These are phyloP conservation scores for Daphoenositta chrysoptera DNA, from an alignment of 2,113 vertebrate species.

Conservation along the genomic window DNA sequence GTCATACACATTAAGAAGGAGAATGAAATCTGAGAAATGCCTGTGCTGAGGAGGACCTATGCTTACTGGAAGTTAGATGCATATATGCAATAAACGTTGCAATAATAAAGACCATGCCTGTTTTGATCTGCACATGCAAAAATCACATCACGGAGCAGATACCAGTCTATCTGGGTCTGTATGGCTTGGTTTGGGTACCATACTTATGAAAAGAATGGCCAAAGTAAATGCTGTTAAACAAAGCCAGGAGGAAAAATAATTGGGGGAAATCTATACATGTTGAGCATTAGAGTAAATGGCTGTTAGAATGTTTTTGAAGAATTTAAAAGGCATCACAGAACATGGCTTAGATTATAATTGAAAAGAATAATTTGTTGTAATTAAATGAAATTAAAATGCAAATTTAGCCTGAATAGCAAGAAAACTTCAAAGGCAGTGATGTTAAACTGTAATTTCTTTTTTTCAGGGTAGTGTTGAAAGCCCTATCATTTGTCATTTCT, in stretches of 20 bases:
- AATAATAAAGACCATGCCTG: not conserved
- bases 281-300: not conserved
- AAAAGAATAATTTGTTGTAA: not conserved
- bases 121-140: not conserved
- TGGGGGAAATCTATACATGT: not conserved
- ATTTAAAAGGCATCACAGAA: not conserved
- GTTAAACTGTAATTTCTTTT: not conserved
- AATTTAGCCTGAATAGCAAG: not conserved
- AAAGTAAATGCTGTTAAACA: not conserved
- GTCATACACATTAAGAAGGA: not conserved
- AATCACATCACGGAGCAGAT: not conserved
- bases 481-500: not conserved
- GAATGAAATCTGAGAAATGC: not conserved
- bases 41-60: not conserved
- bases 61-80: not conserved
- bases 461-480: not conserved
- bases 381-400: not conserved
- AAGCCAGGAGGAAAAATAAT: not conserved
- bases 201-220: not conserved
- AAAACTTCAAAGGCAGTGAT: not conserved
- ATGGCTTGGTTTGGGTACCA: not conserved
- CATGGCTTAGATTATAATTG: not conserved
- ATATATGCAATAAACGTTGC: not conserved
- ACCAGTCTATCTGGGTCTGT: not conserved
- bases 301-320: not conserved